phyloP scores from a whole-genome alignment of 2,797 vertebrate species.

The Pseudochirops corinnae region DNA sequence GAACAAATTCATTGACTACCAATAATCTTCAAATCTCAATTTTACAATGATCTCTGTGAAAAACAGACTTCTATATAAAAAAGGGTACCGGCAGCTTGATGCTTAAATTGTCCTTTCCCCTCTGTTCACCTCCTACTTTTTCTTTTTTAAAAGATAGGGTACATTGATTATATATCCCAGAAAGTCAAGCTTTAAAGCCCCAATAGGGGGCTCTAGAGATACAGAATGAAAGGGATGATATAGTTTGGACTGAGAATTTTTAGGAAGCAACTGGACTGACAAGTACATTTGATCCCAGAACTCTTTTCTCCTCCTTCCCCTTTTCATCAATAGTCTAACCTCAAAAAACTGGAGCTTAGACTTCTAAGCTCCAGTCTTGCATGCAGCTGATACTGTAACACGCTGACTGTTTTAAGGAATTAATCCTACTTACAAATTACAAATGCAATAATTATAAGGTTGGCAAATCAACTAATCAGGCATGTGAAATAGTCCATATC shows the following conservation, averaged over 20 bases:
- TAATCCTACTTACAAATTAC: background rate
- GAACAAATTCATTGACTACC: background rate
- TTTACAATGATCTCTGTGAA: conserved; percentile 16
- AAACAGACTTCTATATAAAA: conserved; percentile 35
- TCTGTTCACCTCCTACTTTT: conserved; percentile 16
- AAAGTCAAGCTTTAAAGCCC: conserved; percentile 37
- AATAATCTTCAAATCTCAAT: background rate
- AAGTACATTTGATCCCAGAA: background rate
- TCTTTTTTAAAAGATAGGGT: conserved; percentile 32
- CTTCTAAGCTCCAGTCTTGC: conserved; percentile 17
- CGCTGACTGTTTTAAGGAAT: background rate
- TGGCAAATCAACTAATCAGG: conserved; percentile 34
- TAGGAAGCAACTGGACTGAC: background rate
- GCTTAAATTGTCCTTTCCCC: conserved; percentile 51
- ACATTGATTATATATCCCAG: conserved; percentile 33
- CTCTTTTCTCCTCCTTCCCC: background rate
- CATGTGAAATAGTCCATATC: background rate
- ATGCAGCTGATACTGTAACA: background rate
- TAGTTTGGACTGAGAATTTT: conserved; percentile 5
- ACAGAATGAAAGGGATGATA: background rate
- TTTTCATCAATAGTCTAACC: background rate
- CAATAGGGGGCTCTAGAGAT: background rate
- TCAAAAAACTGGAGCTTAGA: background rate
- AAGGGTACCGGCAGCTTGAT: conserved; percentile 23
- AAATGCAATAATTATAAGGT: conserved; percentile 37